Evolutionary conservation across 2,113 vertebrate species (phyloP), one percentile per base, ranked within the genome.

Genomic region (Vidua macroura): DNA sequence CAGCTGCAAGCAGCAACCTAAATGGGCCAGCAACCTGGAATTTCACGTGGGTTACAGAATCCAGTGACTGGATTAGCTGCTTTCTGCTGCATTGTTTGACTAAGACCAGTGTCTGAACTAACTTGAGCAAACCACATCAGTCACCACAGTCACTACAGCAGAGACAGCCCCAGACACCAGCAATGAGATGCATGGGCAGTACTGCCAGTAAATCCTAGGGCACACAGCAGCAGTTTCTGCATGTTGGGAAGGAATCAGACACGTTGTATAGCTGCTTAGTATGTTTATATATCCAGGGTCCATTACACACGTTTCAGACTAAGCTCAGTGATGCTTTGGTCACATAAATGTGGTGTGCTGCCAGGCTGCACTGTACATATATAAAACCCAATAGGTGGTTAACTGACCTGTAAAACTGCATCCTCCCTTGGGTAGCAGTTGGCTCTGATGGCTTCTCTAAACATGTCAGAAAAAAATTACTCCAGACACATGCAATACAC

Each of bases 381-480:
- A 77, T 51, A 83, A 81, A 87, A 88, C 13, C 33, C 7, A 18
- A 2, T 62, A 88, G 87, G 74, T 66, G 69, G 83, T 78, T 93
- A 96, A 93, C 73, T 96, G 96, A 93, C 93, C 96, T 93, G 88
- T 88, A 88, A 90, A 96, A 92, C 88, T 69, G 90, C 79, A 16
- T 58, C 69, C 64, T 95, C 95, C 86, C 90, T 62, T 76, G 80
- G 83, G 88, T 51, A 83, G 88, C 73, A 75, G n/a, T 87, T 80
- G 90, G 89, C 78, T 95, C 74, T 83, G 79, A 94, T 41, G 60
- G 68, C n/a, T 86, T 83, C 88, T 76, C 83, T 86, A 96, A 96
- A 92, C 83, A 39, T 22, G 88, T 82, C 83, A 93, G 83, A 80
- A 92, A 92, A 92, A 95, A 96, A 96, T 75, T 2, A 90, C 64